These are phyloP conservation scores for Labeo catla DNA, from an alignment of 2,113 vertebrate species.

Conservation along the genomic window DNA sequence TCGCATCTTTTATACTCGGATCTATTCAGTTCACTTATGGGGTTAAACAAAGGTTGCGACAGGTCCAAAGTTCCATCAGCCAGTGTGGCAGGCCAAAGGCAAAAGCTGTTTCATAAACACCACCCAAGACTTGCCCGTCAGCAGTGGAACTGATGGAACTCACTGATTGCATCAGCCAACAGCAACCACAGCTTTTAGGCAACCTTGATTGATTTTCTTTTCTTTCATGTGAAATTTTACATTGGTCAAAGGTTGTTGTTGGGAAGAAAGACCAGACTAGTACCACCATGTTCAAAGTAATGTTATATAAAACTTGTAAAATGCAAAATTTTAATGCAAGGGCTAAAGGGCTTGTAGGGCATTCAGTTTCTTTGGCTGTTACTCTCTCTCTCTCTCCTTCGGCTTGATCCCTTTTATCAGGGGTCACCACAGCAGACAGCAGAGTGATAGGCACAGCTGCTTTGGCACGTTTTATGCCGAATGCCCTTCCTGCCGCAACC, in stretches of 20 bases:
- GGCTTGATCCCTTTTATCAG: no score
- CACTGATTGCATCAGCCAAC: conserved; percentile 45
- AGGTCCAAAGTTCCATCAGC: conserved; percentile 75
- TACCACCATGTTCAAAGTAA: neutral
- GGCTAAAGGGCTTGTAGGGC: neutral
- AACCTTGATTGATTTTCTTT: neutral
- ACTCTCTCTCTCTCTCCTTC: no score
- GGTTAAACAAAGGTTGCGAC: conserved; percentile 60
- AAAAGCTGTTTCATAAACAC: conserved; percentile 62
- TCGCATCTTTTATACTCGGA: conserved; percentile 69
- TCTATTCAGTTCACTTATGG: conserved; percentile 41
- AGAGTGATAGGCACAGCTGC: no score
- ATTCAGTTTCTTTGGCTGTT: neutral
- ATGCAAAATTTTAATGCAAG: neutral
- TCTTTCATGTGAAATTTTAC: neutral
- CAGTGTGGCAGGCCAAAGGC: conserved; percentile 79
- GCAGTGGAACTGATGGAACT: conserved; percentile 65
- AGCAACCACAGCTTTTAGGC: neutral
- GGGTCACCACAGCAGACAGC: no score
- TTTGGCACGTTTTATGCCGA: no score
- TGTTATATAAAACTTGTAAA: neutral
- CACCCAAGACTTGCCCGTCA: conserved; percentile 65
- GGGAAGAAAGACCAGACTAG: neutral
- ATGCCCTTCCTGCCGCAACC: no score
- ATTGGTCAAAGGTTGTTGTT: no score